A percentile compares a stretch with the other conserved stretches of the same genome.
These are phyloP conservation scores for Drosophila ezoana DNA, from an alignment of 2,888 invertebrate genomes.

Conservation along the genomic window DNA sequence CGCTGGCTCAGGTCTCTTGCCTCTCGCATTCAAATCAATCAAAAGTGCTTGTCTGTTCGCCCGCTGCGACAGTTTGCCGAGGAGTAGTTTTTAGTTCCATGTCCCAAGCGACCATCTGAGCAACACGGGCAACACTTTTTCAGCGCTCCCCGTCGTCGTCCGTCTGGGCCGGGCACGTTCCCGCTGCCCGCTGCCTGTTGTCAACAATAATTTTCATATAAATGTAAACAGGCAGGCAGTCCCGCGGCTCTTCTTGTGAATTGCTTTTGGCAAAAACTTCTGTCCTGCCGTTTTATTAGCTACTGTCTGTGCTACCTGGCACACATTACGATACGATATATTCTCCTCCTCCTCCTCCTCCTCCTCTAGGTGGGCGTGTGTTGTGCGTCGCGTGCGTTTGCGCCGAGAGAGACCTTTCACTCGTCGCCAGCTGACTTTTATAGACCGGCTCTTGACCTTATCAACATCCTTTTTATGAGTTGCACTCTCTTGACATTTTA, in stretches of 20 bases:
- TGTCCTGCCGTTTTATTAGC: conserved; percentile 71
- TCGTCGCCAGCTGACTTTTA: conserved; percentile 69
- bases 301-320: conserved; percentile 59
- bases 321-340: conserved; percentile 5
- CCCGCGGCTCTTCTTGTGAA: conserved; percentile 34
- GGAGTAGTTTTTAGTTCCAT: conserved; percentile 13
- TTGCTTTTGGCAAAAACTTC: conserved; percentile 36
- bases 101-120: conserved; percentile 54
- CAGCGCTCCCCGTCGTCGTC: conserved; percentile 39
- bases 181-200: conserved; percentile 25
- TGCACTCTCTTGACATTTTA: conserved; percentile 71
- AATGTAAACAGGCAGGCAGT: conserved; percentile 64
- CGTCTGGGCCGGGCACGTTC: neutral
- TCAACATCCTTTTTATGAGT: conserved; percentile 66
- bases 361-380: conserved; percentile 51
- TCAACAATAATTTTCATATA: conserved; percentile 63
- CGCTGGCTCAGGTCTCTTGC: neutral
- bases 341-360: neutral
- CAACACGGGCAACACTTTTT: conserved; percentile 38
- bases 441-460: conserved; percentile 73
- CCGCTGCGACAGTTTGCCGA: conserved; percentile 57
- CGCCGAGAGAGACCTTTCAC: conserved; percentile 37
- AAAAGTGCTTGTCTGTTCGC: conserved; percentile 66
- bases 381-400: conserved; percentile 59
- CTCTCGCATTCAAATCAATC: conserved; percentile 73